These are phyloP conservation scores for Drosophila burlai DNA, from an alignment of 1,140 invertebrate genomes.

Conservation along the genomic window DNA sequence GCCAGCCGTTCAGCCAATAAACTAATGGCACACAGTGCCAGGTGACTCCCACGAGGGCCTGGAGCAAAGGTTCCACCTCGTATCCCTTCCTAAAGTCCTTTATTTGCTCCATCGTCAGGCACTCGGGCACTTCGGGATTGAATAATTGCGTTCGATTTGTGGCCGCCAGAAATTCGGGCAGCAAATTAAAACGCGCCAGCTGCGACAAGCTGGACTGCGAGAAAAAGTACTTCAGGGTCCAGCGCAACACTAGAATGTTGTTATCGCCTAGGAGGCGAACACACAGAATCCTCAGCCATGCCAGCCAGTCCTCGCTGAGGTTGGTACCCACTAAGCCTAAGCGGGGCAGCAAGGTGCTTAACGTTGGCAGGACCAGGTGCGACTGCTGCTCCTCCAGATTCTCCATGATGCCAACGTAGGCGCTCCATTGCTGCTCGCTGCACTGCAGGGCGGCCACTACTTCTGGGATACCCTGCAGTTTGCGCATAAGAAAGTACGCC, in stretches of 20 bases:
- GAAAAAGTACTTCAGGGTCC: constrained; percentile 78
- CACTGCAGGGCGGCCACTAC: constrained; percentile 14
- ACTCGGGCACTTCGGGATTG: constrained; percentile 50
- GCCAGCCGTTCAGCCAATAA: constrained; percentile 52
- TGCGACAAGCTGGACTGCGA: constrained; percentile 29
- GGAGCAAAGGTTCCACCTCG: constrained; percentile 26
- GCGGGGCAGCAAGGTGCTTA: constrained; percentile 69
- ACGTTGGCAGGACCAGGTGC: constrained; percentile 87
- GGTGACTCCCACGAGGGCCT: constrained; percentile 42
- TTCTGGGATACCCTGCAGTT: constrained; percentile 33
- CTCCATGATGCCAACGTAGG: constrained; percentile 85
- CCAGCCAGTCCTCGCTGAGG: constrained; percentile 27
- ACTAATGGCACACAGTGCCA: constrained; percentile 73
- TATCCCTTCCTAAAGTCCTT: constrained; percentile 9
- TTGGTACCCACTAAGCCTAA: constrained; percentile 44
- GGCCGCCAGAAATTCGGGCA: constrained; percentile 59
- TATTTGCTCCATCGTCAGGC: constrained; percentile 27
- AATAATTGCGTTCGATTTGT: constrained; percentile 71
- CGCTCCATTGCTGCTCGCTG: constrained; percentile 52
- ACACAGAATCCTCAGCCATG: constrained; percentile 85
- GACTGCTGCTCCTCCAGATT: constrained; percentile 88
- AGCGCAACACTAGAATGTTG: constrained; percentile 85
- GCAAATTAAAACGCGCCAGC: constrained; percentile 27
- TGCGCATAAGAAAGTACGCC: constrained; percentile 65
- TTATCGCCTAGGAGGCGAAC: constrained; percentile 84